Conservation (phyloP, 1,140 invertebrate genomes). For the Aphaenogaster rudis region DNA sequence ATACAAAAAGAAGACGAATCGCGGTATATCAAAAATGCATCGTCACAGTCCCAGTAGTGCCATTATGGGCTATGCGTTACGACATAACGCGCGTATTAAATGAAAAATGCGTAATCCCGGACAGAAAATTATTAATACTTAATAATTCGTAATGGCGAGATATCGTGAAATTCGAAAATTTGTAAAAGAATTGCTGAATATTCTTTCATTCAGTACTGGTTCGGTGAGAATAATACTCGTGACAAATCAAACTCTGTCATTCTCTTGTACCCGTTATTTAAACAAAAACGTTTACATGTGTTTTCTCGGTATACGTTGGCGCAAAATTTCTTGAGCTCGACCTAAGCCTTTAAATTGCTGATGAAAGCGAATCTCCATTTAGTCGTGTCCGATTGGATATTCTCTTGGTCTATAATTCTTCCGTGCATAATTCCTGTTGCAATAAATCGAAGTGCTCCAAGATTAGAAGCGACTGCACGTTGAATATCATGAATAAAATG, state of each 20-base stretch:
- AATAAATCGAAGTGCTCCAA: slow-evolving; percentile 31
- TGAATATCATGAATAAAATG: slow-evolving; percentile 40
- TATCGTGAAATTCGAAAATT: not conserved
- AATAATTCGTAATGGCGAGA: not conserved
- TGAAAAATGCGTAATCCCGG: not conserved
- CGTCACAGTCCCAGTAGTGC: not conserved
- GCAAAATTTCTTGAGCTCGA: slow-evolving; percentile 1
- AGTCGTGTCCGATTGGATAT: slow-evolving; percentile 42
- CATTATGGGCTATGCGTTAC: not conserved
- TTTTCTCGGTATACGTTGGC: not conserved
- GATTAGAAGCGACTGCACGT: slow-evolving; percentile 16
- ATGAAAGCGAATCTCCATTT: slow-evolving; percentile 39
- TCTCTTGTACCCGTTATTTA: not conserved
- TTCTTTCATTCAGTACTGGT: not conserved
- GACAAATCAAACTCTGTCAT: slow-evolving; percentile 1
- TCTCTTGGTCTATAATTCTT: slow-evolving; percentile 42
- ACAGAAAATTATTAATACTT: not conserved
- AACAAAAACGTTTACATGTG: not conserved
- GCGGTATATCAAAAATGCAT: slow-evolving; percentile 6
- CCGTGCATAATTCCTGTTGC: slow-evolving; percentile 38
- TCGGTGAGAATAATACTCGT: not conserved
- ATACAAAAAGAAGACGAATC: not conserved
- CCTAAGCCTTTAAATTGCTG: slow-evolving; percentile 38
- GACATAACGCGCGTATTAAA: not conserved
- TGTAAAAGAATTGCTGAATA: not conserved